phyloP scores from a whole-genome alignment of 2,797 vertebrate genomes.

The Aeoliscus strigatus region DNA sequence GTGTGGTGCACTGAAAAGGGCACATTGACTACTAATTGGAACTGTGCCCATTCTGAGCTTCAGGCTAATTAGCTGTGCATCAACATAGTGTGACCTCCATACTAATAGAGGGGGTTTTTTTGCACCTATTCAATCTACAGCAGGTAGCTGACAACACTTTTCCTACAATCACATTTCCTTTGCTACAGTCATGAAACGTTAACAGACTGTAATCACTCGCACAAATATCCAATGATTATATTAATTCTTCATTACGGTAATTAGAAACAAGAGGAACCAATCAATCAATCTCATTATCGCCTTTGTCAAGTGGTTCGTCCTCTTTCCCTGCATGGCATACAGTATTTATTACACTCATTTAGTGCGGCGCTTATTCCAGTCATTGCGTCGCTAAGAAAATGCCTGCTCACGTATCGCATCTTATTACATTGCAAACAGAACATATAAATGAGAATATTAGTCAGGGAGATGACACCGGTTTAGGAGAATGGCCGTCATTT shows the following conservation, averaged over 20 bases:
- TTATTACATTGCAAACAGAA: conserved; percentile 34
- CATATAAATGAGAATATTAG: conserved; percentile 43
- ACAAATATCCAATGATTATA: conserved; percentile 47
- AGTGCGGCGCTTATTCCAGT: conserved; percentile 40
- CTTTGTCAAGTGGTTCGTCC: conserved; percentile 31
- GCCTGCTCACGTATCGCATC: conserved; percentile 28
- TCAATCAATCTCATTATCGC: conserved; percentile 55
- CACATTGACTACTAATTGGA: conserved; percentile 59
- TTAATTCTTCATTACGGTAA: conserved; percentile 57
- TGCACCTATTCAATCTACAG: conserved; percentile 4
- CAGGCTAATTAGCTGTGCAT: conserved; percentile 55
- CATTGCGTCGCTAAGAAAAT: conserved; percentile 25
- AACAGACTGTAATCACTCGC: conserved; percentile 40
- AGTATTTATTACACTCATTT: conserved; percentile 41
- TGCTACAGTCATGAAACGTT: conserved; percentile 21
- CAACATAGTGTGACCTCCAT: conserved; percentile 58
- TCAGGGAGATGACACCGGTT: conserved; percentile 37
- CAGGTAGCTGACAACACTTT: conserved; percentile 33
- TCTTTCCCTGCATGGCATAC: conserved; percentile 17
- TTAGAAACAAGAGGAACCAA: conserved; percentile 45
- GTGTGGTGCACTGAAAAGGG: conserved; percentile 56
- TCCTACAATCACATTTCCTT: conserved; percentile 17
- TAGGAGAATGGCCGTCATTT: conserved; percentile 30
- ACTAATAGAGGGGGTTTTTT: conserved; percentile 36
- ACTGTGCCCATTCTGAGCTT: conserved; percentile 43